Percentiles rank a stretch among this genome's conserved stretches.
These are phyloP conservation scores for Hiodon alosoides DNA, from an alignment of 2,113 vertebrate genomes.

Conservation along the genomic window DNA sequence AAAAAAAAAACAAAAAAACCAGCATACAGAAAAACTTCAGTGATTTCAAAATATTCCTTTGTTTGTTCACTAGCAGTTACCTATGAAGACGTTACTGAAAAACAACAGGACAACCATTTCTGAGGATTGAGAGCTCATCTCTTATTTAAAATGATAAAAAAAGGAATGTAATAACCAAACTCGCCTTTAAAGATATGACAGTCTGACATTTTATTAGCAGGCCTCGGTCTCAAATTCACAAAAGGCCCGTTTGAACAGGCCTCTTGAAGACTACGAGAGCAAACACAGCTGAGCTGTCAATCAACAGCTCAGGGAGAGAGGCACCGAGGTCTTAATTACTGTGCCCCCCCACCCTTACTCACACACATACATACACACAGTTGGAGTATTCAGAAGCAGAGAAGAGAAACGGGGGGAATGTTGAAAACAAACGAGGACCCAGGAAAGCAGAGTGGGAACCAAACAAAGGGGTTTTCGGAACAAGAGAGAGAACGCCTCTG, in stretches of 20 bases:
- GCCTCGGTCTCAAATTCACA: background rate
- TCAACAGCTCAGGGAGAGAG: background rate
- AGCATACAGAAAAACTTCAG: too few species aligned
- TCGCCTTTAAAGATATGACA: background rate
- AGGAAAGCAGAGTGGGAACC: background rate
- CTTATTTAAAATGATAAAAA: background rate
- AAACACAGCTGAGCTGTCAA: constrained; percentile 1
- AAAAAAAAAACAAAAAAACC: too few species aligned
- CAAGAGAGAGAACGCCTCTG: too few species aligned
- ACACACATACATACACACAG: too few species aligned
- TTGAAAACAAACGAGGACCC: background rate
- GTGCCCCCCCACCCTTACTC: background rate
- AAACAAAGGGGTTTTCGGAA: background rate
- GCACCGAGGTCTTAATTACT: constrained; percentile 14
- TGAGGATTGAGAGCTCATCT: background rate
- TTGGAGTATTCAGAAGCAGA: background rate
- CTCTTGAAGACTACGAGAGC: background rate
- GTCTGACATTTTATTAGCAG: background rate
- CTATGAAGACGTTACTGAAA: too few species aligned
- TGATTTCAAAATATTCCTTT: too few species aligned
- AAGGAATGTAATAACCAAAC: background rate
- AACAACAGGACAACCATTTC: too few species aligned
- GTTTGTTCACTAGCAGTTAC: too few species aligned
- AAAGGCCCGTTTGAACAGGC: constrained; percentile 13
- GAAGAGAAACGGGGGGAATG: background rate